phyloP scores from a whole-genome alignment of 2,113 vertebrate genomes.

The Nannospalax galili region DNA sequence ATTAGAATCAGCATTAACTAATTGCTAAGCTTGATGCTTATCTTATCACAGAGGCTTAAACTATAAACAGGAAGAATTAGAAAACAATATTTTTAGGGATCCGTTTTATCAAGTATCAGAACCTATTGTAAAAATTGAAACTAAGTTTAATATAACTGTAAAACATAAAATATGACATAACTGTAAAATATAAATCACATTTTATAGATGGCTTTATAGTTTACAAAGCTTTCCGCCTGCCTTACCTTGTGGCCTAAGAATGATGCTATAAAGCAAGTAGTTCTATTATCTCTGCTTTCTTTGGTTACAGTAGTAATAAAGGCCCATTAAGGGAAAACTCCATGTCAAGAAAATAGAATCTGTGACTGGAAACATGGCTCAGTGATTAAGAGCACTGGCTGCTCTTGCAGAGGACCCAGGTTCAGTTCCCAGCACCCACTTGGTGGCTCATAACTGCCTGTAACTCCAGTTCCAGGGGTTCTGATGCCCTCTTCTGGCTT shows the following conservation, averaged over 20 bases:
- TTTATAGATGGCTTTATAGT: not conserved
- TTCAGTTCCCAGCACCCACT: no score
- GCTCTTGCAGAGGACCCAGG: no score
- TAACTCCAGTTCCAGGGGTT: no score
- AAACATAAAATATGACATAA: conserved; percentile 46
- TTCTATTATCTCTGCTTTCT: not conserved
- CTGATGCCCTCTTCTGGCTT: no score
- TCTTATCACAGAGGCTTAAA: not conserved
- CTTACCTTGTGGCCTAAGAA: not conserved
- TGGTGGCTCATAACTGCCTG: no score
- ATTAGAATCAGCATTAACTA: conserved; percentile 41
- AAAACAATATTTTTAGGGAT: not conserved
- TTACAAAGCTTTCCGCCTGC: not conserved
- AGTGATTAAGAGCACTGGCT: no score
- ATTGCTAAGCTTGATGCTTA: not conserved
- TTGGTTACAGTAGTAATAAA: not conserved
- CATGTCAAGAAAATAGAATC: no score
- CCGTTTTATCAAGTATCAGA: conserved; percentile 15
- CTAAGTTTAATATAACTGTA: conserved; percentile 29
- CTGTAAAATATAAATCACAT: not conserved
- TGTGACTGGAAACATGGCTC: no score
- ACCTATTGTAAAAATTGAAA: conserved; percentile 33
- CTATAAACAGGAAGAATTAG: conserved; percentile 30
- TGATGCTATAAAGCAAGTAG: not conserved
- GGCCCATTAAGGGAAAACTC: no score